Base-by-base conservation (phyloP, 2,113 vertebrate species). In the Brevimyrus niger region DNA sequence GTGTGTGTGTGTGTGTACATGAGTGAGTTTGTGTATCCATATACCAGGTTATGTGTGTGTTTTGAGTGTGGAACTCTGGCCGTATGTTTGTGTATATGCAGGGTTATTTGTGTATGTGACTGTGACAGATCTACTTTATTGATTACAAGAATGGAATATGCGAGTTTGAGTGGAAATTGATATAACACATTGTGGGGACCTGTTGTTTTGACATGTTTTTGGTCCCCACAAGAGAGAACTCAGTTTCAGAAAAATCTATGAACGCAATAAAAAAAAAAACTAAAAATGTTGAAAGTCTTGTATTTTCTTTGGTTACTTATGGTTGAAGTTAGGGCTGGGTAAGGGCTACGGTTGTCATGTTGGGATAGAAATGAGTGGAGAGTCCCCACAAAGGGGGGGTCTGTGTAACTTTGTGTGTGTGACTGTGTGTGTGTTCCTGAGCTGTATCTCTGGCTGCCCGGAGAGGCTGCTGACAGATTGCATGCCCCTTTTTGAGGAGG, bases 401-500 rank as follows among this genome's bases (percentile, higher is more conserved):
- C 2, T 27, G n/a, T 69, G n/a, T 11, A 9, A 2, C 0, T 27
- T n/a, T 21, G 27, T 69, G 65, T 13, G 55, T 58, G 53, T 90
- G 35, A 23, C 53, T 88, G 10, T 31, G 23, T 31, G 3, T 69
- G 65, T 27, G 8, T 69, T 7, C 58, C 58, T 27, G 1, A n/a
- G 69, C 31, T 38, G 69, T 76, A 17, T 35, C 1, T 6, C 27
- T 61, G 23, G 21, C 76, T 35, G 76, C 76, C 27, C 13, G 2
- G 31, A 82, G 13, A 35, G 38, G 76, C 80, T 47, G 44, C 83
- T 85, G 83, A 85, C 83, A 85, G 83, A 85, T 48, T 92, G 88
- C 61, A 88, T 86, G 85, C 91, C 89, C 91, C 89, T 91, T 93
- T 93, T 88, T 88, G 73, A 91, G 91, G 90, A 65, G 21, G 51